Conservation (phyloP, 2,888 invertebrate species). For the Elysia crispata region DNA sequence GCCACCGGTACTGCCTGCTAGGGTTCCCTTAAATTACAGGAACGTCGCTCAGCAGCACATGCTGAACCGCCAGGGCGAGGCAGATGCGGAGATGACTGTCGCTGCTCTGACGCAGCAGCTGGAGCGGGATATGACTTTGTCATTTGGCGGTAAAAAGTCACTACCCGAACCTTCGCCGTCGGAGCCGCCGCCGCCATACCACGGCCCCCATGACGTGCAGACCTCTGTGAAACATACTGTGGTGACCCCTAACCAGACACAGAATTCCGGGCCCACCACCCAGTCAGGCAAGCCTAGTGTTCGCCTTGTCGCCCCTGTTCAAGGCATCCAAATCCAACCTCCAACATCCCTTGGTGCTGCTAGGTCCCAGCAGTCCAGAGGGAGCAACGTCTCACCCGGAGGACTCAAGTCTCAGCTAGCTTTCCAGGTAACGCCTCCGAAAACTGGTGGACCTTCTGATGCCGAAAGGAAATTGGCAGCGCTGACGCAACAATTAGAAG, state of each 20-base stretch:
- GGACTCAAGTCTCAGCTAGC: constrained; percentile 55
- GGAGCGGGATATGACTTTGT: constrained; percentile 63
- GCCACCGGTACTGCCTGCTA: constrained; percentile 64
- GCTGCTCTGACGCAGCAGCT: constrained; percentile 74
- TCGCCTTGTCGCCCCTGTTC: constrained; percentile 54
- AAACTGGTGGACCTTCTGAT: constrained; percentile 64
- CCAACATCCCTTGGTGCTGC: constrained; percentile 47
- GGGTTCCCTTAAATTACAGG: constrained; percentile 60
- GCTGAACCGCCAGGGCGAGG: constrained; percentile 52
- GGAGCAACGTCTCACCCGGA: constrained; percentile 44
- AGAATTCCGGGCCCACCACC: constrained; percentile 55
- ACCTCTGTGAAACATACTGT: constrained; percentile 50
- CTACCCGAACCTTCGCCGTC: not conserved
- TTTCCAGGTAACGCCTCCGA: constrained; percentile 68
- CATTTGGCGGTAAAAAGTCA: constrained; percentile 29
- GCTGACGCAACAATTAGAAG: constrained; percentile 74
- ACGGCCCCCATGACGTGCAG: constrained; percentile 75
- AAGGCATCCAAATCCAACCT: constrained; percentile 52
- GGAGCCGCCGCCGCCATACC: constrained; percentile 74
- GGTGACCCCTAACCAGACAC: constrained; percentile 47
- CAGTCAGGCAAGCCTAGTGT: constrained; percentile 51
- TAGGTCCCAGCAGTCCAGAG: constrained; percentile 51
- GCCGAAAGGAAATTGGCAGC: constrained; percentile 75
- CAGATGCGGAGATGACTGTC: constrained; percentile 71
- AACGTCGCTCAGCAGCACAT: not conserved